Evolutionary conservation across 2,113 vertebrate genomes (phyloP).

Genomic region (Callipepla californica): DNA sequence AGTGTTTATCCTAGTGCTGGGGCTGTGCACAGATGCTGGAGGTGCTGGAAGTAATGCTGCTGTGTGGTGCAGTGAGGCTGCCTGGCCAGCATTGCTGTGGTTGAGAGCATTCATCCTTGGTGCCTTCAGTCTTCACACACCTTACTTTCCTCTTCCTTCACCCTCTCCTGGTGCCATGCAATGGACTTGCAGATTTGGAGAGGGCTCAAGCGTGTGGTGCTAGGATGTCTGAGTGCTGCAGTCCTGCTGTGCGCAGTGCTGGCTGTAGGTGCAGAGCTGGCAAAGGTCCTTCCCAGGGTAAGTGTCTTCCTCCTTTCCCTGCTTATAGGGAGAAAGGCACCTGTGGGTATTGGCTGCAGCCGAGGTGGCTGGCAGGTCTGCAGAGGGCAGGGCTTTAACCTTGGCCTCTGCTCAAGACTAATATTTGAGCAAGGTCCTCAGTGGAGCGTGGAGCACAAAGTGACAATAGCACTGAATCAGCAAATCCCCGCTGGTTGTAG

Average conservation of each 20-base stretch:
- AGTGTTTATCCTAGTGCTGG: not conserved
- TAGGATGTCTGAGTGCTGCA: not conserved
- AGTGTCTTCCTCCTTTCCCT: not conserved
- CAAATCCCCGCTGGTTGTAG: not conserved
- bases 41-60: too few relatives aligned
- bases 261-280: not conserved
- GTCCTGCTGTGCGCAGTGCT: not conserved
- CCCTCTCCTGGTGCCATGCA: not conserved
- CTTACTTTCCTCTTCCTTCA: not conserved
- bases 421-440: slow-evolving; percentile 34
- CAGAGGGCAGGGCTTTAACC: not conserved
- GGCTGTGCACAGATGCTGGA: not conserved
- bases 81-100: too few relatives aligned
- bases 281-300: not conserved
- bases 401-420: slow-evolving; percentile 31
- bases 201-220: not conserved
- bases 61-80: too few relatives aligned
- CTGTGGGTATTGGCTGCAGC: not conserved
- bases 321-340: not conserved
- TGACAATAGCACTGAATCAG: slow-evolving; percentile 9
- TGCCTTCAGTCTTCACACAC: not conserved
- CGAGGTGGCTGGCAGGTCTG: not conserved
- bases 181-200: not conserved
- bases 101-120: not conserved
- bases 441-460: not conserved